Evolutionary conservation across 2,797 vertebrate genomes (phyloP), one percentile per base, ranked within the genome.

Genomic region (Apodemus agrarius): DNA sequence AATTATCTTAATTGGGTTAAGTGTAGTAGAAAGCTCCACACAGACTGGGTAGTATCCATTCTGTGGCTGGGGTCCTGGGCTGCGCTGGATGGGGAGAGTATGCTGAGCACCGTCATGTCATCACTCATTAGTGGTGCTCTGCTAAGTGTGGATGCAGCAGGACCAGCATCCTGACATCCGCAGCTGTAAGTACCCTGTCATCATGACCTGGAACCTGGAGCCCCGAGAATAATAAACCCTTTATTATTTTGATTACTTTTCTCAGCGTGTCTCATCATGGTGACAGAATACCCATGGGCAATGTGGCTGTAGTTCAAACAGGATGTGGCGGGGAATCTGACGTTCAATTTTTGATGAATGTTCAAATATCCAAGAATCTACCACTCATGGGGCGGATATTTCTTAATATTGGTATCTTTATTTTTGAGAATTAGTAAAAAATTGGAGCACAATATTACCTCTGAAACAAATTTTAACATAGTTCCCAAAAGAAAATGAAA

Each of bases 341-440:
- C 46, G 63, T 94, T 94, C 81, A 92, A 82, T 0, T 10, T 90
- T 88, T 89, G 4, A 8, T 90, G 90, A n/a, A 40, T 63, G 26
- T 21, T 75, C 43, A 11, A 59, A 43, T 16, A 46, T 91, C 76
- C 93, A 75, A 84, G 89, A 95, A 91, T 84, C 57, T 31, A 67
- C 31, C 26, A 29, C 69, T 82, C 17, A 26, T 59, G 40, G 75
- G 40, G 65, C 2, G 65, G 76, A 29, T 69, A 49, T 97, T 98
- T 97, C 97, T 93, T 95, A 93, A 96, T 31, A 6, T 54, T 0
- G 40, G 63, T 31, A 43, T 52, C 96, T 97, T 96, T 90, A 84
- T 49, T 93, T 92, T 90, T 94, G 75, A 93, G 74, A 96, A 83
- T 95, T 80, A 63, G 78, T 0, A 8, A 93, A 92, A 92, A 37